Percentiles rank a stretch among this genome's conserved stretches.
These are phyloP conservation scores for Pangasius macronema DNA, from an alignment of 2,797 vertebrate species.

Conservation along the genomic window DNA sequence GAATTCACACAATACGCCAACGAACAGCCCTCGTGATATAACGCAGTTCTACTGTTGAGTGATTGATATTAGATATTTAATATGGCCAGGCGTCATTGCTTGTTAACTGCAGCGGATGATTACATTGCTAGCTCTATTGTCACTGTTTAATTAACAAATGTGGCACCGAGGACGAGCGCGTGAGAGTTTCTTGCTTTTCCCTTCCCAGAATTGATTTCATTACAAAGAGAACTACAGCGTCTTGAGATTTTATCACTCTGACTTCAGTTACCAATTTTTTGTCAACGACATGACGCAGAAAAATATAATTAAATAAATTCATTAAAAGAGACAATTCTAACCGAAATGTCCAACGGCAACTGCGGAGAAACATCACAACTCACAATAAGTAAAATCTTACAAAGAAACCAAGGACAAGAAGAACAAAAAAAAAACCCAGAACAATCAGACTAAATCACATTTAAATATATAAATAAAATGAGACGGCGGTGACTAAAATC, in stretches of 20 bases:
- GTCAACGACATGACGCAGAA: neutral
- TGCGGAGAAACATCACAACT: neutral
- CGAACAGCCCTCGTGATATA: neutral
- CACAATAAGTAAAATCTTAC: constrained; percentile 1
- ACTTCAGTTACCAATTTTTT: neutral
- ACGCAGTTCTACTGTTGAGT: neutral
- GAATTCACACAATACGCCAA: neutral
- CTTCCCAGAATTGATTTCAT: neutral
- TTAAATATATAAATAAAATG: neutral
- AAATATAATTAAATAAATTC: neutral
- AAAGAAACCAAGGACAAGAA: neutral
- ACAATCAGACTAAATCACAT: neutral
- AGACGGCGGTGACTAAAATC: neutral
- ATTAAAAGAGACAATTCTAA: neutral
- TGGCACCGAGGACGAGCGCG: neutral
- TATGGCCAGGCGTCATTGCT: neutral
- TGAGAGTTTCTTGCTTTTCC: neutral
- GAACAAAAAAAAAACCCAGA: neutral
- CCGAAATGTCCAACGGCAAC: neutral
- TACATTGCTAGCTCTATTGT: neutral
- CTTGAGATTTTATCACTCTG: neutral
- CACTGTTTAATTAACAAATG: neutral
- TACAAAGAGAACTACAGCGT: neutral
- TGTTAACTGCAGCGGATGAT: neutral
- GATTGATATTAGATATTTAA: neutral